Percentiles rank a stretch among this genome's conserved stretches.
phyloP scores from a whole-genome alignment of 2,797 vertebrate genomes.

The Serranus cabrilla region DNA sequence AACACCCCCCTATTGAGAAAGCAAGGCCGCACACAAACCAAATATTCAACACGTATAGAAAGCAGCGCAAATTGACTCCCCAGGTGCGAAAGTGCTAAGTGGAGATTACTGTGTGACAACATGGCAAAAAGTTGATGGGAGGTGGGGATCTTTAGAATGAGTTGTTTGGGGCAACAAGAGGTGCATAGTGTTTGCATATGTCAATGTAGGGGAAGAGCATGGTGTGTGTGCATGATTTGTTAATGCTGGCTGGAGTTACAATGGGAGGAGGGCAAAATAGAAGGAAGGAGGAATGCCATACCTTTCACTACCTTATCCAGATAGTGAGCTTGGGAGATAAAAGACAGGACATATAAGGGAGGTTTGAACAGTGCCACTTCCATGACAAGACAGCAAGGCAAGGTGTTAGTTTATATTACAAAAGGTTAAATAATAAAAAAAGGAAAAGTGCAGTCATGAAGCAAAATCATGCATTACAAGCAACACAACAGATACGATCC shows the following conservation, averaged over 20 bases:
- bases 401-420: slow-evolving; percentile 80
- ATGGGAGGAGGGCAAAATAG: slow-evolving; percentile 77
- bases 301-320: slow-evolving; percentile 99
- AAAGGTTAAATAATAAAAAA: slow-evolving; percentile 60
- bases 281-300: slow-evolving; percentile 93
- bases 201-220: slow-evolving; percentile 60
- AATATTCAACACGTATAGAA: slow-evolving; percentile 52
- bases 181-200: slow-evolving; percentile 56
- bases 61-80: slow-evolving; percentile 64
- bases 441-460: slow-evolving; percentile 61
- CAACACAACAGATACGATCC: slow-evolving; percentile 67
- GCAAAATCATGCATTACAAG: slow-evolving; percentile 78
- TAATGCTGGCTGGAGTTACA: slow-evolving; percentile 69
- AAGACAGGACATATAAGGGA: slow-evolving; percentile 98
- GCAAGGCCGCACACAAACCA: slow-evolving; percentile 51
- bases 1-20: slow-evolving; percentile 57
- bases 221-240: slow-evolving; percentile 70
- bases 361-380: slow-evolving; percentile 89
- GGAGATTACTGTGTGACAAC: slow-evolving; percentile 70
- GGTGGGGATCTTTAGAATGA: slow-evolving; percentile 61
- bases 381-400: slow-evolving; percentile 83
- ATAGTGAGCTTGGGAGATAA: slow-evolving; percentile 99
- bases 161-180: slow-evolving; percentile 51
- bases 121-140: slow-evolving; percentile 76
- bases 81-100: slow-evolving; percentile 81